Evolutionary conservation across 1,140 invertebrate species (phyloP).

Genomic region (Reticulitermes speratus): DNA sequence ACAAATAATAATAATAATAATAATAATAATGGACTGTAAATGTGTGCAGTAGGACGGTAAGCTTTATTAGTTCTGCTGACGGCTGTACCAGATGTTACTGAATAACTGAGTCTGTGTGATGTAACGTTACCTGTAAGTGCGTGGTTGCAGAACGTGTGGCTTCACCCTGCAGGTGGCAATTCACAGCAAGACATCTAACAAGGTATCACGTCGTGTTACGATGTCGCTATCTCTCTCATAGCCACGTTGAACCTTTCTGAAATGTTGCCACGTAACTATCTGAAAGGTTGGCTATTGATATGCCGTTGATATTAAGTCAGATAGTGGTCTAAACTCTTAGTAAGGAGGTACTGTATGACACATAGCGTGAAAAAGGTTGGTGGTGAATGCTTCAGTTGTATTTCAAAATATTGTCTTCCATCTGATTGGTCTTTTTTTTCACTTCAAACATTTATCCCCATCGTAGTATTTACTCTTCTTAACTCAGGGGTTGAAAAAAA

Average conservation of each 20-base stretch:
- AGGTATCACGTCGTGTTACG: not conserved
- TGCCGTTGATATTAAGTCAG: not conserved
- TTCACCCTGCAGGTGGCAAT: not conserved
- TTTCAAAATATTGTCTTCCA: too few relatives aligned
- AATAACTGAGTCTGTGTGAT: not conserved
- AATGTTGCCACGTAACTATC: not conserved
- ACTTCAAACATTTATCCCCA: too few relatives aligned
- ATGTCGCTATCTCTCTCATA: not conserved
- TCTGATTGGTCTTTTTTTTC: too few relatives aligned
- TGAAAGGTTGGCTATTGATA: not conserved
- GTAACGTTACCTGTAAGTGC: not conserved
- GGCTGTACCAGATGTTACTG: not conserved
- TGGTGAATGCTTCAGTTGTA: too few relatives aligned
- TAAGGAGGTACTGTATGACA: not conserved
- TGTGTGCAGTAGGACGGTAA: too few relatives aligned
- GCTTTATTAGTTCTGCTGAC: too few relatives aligned
- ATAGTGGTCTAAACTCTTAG: not conserved
- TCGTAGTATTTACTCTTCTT: too few relatives aligned
- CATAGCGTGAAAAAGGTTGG: too few relatives aligned
- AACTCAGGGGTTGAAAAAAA: too few relatives aligned
- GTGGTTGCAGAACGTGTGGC: not conserved
- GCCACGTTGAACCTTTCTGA: not conserved
- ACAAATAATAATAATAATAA: too few relatives aligned
- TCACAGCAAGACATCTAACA: not conserved
- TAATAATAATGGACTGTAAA: too few relatives aligned